phyloP scores from a whole-genome alignment of 2,888 invertebrate species.

The Drosophila anomalipes region DNA sequence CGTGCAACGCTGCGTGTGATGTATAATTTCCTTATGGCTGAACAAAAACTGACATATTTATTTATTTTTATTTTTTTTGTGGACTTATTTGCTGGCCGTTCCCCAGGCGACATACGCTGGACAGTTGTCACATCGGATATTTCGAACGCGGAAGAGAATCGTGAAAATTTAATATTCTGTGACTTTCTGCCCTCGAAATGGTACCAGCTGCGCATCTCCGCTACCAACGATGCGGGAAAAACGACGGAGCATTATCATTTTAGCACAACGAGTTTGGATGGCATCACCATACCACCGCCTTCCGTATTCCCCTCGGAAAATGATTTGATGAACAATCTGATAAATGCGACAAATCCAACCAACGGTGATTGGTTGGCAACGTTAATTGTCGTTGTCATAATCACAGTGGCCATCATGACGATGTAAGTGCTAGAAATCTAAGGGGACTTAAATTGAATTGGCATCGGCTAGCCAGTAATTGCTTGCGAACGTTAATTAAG shows the following conservation, averaged over 20 bases:
- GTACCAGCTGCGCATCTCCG: constrained; percentile 88
- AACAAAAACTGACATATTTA: constrained; percentile 3
- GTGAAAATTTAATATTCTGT: constrained; percentile 86
- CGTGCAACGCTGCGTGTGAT: constrained; percentile 56
- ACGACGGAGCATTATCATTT: constrained; percentile 88
- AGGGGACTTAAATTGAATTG: constrained; percentile 43
- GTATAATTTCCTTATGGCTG: constrained; percentile 51
- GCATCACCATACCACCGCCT: constrained; percentile 84
- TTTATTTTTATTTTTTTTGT: constrained; percentile 9
- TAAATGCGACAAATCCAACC: constrained; percentile 83
- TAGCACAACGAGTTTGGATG: constrained; percentile 87
- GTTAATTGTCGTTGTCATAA: constrained; percentile 83
- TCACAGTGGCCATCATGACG: constrained; percentile 82
- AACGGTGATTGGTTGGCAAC: constrained; percentile 84
- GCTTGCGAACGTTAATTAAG: constrained; percentile 67
- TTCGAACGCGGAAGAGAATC: constrained; percentile 85
- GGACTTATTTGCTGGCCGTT: not conserved
- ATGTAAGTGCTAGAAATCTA: constrained; percentile 79
- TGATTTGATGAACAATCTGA: constrained; percentile 84
- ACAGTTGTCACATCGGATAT: constrained; percentile 85
- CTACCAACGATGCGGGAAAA: constrained; percentile 88
- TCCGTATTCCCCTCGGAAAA: constrained; percentile 83
- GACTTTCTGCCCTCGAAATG: constrained; percentile 87
- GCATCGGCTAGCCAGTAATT: constrained; percentile 42
- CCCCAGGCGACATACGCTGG: constrained; percentile 84